Evolutionary conservation across 2,113 vertebrate species (phyloP).

Genomic region (Cnemophilus loriae): DNA sequence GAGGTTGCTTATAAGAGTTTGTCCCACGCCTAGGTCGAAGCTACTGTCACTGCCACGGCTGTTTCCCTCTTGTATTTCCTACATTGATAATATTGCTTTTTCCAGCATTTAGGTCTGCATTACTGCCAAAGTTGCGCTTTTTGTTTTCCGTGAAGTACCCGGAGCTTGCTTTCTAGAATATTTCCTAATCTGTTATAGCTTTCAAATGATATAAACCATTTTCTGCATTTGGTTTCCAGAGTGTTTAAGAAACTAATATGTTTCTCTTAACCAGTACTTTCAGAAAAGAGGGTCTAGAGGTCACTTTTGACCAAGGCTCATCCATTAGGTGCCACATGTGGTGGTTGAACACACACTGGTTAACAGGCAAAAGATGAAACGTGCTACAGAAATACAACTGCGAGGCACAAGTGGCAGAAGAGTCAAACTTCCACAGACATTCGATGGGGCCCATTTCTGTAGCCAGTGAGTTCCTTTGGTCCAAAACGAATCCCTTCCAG

Average conservation of each 20-base stretch:
- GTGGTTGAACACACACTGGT: not conserved
- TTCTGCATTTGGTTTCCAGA: not conserved
- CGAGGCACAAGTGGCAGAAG: not conserved
- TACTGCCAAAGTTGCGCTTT: not conserved
- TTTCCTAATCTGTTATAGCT: not conserved
- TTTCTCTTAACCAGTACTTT: not conserved
- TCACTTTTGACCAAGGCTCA: not conserved
- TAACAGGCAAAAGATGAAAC: not conserved
- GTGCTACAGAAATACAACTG: not conserved
- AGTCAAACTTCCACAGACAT: fast-evolving
- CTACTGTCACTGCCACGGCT: not conserved
- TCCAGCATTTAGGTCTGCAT: not conserved
- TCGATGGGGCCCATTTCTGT: fast-evolving
- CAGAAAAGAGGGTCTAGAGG: not conserved
- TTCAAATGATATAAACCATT: not conserved
- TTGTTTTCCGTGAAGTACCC: not conserved
- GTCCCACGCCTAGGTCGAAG: not conserved
- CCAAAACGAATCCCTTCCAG: not conserved
- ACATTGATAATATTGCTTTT: fast-evolving
- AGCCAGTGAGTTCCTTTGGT: not conserved
- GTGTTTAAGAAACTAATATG: not conserved
- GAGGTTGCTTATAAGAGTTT: not conserved
- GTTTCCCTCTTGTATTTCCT: not conserved
- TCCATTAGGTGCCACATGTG: too few species aligned
- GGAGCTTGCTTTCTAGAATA: not conserved